Evolutionary conservation across 2,113 vertebrate species (phyloP).

Genomic region (Merops nubicus): DNA sequence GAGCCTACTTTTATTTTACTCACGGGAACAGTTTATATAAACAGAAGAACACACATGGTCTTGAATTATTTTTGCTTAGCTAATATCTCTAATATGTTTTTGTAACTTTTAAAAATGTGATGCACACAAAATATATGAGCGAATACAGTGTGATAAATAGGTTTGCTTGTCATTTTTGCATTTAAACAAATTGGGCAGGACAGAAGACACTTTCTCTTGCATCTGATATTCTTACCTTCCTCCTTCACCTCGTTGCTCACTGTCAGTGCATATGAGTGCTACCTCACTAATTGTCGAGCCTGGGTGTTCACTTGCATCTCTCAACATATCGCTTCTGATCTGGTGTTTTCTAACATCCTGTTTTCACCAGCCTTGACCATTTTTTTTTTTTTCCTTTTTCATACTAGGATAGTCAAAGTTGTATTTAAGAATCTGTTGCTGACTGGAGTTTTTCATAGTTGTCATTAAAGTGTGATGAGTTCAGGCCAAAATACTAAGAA

Average conservation of each 20-base stretch:
- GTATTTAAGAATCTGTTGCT: not conserved
- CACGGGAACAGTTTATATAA: not conserved
- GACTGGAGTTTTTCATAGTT: not conserved
- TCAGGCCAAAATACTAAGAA: not conserved
- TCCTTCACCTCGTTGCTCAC: not conserved
- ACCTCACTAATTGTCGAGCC: not conserved
- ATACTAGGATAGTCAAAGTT: not conserved
- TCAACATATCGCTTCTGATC: not conserved
- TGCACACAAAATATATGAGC: not conserved
- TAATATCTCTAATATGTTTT: not conserved
- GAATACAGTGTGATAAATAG: not conserved
- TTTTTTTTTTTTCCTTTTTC: not conserved
- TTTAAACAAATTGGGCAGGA: not conserved
- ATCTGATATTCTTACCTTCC: not conserved
- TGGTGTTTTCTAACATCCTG: not conserved
- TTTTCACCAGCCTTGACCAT: not conserved
- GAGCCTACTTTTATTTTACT: not conserved
- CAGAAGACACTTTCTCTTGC: not conserved
- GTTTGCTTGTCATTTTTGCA: not conserved
- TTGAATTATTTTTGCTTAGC: constrained; percentile 12
- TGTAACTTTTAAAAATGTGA: not conserved
- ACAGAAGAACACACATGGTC: not conserved
- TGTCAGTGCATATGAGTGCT: not conserved
- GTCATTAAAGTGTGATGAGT: not conserved
- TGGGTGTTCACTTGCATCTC: not conserved